Conservation (phyloP, 1,140 invertebrate species). For the Drosophila kepulauana region DNA sequence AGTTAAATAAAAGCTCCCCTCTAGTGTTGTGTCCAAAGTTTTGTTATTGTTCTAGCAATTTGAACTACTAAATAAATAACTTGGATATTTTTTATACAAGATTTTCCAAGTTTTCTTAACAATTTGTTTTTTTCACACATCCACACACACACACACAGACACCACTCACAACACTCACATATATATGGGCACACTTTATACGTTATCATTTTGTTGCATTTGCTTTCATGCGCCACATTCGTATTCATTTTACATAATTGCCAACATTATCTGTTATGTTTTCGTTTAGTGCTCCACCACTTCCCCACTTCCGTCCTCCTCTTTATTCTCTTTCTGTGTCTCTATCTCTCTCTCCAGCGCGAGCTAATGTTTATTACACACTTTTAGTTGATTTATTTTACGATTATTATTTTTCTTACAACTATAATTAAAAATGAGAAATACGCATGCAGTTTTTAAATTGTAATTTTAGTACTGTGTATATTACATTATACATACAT, state of each 20-base stretch:
- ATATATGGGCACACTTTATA: slow-evolving; percentile 24
- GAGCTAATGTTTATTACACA: slow-evolving; percentile 74
- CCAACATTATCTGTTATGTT: slow-evolving; percentile 55
- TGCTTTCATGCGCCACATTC: slow-evolving; percentile 37
- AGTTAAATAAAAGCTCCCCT: slow-evolving; percentile 41
- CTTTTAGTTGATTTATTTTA: slow-evolving; percentile 57
- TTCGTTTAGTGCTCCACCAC: slow-evolving; percentile 50
- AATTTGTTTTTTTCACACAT: slow-evolving; percentile 46
- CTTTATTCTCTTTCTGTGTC: neutral
- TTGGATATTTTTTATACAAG: slow-evolving; percentile 20
- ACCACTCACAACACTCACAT: slow-evolving; percentile 23
- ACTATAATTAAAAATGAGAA: slow-evolving; percentile 60
- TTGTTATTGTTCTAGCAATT: slow-evolving; percentile 35
- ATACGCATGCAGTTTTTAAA: slow-evolving; percentile 83
- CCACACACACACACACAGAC: slow-evolving; percentile 17
- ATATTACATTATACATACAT: slow-evolving; percentile 46
- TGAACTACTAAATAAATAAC: slow-evolving; percentile 37
- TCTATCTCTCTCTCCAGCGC: slow-evolving; percentile 39
- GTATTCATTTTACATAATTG: slow-evolving; percentile 37
- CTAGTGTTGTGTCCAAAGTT: slow-evolving; percentile 33
- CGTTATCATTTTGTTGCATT: slow-evolving; percentile 49
- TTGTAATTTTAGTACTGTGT: slow-evolving; percentile 73
- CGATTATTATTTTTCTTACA: slow-evolving; percentile 50
- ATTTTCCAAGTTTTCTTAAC: slow-evolving; percentile 42
- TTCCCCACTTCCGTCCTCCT: slow-evolving; percentile 29